Evolutionary conservation across 2,113 vertebrate species (phyloP).

Genomic region (Thryonomys swinderianus): DNA sequence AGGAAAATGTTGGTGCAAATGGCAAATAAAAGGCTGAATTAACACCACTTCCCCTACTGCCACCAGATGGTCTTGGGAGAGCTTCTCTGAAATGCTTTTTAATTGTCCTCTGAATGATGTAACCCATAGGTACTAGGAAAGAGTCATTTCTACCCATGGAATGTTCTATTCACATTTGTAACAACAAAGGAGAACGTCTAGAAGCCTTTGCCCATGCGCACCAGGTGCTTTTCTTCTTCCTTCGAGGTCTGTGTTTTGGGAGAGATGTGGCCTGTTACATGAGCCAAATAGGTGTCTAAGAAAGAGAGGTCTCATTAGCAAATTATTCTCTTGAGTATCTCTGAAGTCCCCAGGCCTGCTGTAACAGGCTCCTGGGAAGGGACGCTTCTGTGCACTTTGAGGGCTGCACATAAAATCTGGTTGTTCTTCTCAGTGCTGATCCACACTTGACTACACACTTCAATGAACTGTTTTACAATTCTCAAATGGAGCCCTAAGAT

Average conservation of each 20-base stretch:
- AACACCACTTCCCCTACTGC: fast-evolving
- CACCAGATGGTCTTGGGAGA: neutral
- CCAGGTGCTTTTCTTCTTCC: fast-evolving
- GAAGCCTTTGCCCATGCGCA: neutral
- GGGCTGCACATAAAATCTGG: conserved; percentile 7
- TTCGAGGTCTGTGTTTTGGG: neutral
- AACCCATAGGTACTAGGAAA: neutral
- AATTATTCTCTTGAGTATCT: neutral
- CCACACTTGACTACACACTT: conserved; percentile 19
- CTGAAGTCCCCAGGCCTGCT: neutral
- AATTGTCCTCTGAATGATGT: neutral
- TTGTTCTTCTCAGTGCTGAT: conserved; percentile 19
- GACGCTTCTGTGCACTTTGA: conserved; percentile 37
- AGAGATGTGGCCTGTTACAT: neutral
- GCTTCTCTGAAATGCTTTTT: neutral
- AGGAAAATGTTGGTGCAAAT: neutral
- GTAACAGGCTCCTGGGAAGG: neutral
- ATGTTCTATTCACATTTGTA: neutral
- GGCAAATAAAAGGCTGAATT: neutral
- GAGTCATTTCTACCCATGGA: neutral
- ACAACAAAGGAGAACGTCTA: neutral
- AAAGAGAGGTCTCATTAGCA: neutral
- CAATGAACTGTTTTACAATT: conserved; percentile 40
- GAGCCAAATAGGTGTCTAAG: neutral
- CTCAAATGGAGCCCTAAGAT: conserved; percentile 29